Percentiles rank a stretch among this genome's conserved stretches.
Conservation (phyloP, 2,113 vertebrate species). For the Cryptomyrus ogoouensis region DNA sequence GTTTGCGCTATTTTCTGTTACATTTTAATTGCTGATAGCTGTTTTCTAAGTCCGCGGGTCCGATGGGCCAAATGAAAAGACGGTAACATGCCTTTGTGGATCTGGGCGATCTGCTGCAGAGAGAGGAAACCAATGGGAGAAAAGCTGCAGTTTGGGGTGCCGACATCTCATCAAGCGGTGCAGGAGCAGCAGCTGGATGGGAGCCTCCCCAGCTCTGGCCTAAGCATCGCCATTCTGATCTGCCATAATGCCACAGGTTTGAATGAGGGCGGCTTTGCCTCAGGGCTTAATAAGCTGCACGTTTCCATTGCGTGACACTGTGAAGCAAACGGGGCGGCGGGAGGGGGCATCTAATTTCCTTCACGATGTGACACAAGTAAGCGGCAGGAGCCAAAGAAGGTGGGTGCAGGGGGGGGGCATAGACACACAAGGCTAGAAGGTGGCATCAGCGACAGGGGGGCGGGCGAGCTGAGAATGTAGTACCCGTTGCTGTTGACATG, state of each 20-base stretch:
- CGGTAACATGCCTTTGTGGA: too few species aligned
- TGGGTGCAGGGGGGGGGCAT: background rate
- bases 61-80: background rate
- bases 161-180: background rate
- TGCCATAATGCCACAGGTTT: background rate
- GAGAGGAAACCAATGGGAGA: background rate
- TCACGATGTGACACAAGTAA: conserved; percentile 30
- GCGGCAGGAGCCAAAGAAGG: background rate
- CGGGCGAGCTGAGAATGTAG: conserved; percentile 39
- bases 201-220: background rate
- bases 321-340: background rate
- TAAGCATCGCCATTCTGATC: background rate
- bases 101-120: background rate
- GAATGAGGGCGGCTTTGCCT: background rate
- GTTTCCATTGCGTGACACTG: background rate
- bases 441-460: conserved; percentile 24
- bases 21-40: background rate
- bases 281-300: background rate
- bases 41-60: background rate
- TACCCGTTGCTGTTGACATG: conserved; percentile 76
- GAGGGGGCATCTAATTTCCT: conserved; percentile 37
- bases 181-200: background rate
- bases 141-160: background rate
- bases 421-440: conserved; percentile 32
- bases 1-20: background rate